These are phyloP conservation scores for Anguilla marmorata DNA, from an alignment of 2,797 vertebrate genomes.

Conservation along the genomic window DNA sequence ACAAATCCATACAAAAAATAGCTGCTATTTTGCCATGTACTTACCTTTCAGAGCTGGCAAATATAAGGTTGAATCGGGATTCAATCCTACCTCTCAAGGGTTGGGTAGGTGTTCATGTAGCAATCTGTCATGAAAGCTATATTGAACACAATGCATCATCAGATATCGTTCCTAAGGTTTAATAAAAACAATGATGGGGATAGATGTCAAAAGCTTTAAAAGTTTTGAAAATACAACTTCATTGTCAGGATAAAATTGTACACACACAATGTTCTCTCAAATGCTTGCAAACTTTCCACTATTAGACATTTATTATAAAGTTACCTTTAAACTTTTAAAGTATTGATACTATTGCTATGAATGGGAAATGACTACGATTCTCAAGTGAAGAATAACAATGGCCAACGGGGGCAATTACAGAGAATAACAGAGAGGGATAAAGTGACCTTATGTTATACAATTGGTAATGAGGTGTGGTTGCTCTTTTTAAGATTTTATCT, in stretches of 20 bases:
- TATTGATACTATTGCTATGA: not conserved
- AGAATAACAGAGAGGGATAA: constrained; percentile 23
- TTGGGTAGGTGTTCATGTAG: not conserved
- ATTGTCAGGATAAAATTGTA: not conserved
- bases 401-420: constrained; percentile 8
- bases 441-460: constrained; percentile 24
- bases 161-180: not conserved
- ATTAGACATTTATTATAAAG: not conserved
- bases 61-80: not conserved
- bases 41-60: not conserved
- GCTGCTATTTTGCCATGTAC: not conserved
- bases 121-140: not conserved
- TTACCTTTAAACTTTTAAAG: not conserved
- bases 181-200: not conserved
- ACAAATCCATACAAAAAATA: not conserved
- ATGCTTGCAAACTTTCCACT: not conserved
- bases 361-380: constrained; percentile 5
- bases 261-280: not conserved
- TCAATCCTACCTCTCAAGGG: not conserved
- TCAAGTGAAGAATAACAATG: constrained; percentile 11
- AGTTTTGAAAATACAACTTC: not conserved
- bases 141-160: not conserved
- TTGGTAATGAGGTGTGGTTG: constrained; percentile 24
- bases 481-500: constrained; percentile 36
- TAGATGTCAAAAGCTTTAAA: too few relatives aligned